phyloP scores from a whole-genome alignment of 92 coral and sea anemone species.

The Umimayanthus chanpuru region DNA sequence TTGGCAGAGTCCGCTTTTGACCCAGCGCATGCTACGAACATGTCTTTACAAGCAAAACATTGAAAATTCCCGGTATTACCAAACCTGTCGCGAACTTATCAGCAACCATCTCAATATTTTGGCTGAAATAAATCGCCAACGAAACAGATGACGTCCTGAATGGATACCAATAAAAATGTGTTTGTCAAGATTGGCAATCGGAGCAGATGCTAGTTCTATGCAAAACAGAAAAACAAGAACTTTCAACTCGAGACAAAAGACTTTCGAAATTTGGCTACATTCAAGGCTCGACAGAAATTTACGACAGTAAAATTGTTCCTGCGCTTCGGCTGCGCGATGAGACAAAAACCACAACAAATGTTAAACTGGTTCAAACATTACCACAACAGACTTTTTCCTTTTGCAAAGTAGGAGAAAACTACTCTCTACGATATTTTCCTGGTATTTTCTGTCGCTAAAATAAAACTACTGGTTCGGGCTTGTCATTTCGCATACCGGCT shows the following conservation, averaged over 20 bases:
- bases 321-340: neutral
- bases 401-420: constrained; percentile 18
- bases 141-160: constrained; percentile 34
- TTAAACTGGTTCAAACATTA: neutral
- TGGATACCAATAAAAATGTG: constrained; percentile 20
- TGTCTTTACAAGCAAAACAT: constrained; percentile 42
- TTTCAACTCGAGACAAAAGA: constrained; percentile 34
- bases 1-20: constrained; percentile 9
- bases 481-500: constrained; percentile 38
- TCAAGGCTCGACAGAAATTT: constrained; percentile 17
- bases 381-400: neutral
- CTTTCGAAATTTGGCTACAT: constrained; percentile 17
- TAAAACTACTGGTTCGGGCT: constrained; percentile 2
- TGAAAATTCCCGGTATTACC: neutral
- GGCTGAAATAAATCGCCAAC: constrained; percentile 26
- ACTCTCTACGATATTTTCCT: neutral
- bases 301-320: neutral
- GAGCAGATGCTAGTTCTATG: constrained; percentile 41
- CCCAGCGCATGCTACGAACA: constrained; percentile 29
- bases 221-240: constrained; percentile 38
- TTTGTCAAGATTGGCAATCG: constrained; percentile 26
- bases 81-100: constrained; percentile 26
- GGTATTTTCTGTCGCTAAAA: neutral
- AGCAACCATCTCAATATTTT: constrained; percentile 7
- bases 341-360: neutral